Percentiles rank a stretch among this genome's conserved stretches.
Evolutionary conservation across 2,888 invertebrate species (phyloP).

Genomic region (Carcina quercana): DNA sequence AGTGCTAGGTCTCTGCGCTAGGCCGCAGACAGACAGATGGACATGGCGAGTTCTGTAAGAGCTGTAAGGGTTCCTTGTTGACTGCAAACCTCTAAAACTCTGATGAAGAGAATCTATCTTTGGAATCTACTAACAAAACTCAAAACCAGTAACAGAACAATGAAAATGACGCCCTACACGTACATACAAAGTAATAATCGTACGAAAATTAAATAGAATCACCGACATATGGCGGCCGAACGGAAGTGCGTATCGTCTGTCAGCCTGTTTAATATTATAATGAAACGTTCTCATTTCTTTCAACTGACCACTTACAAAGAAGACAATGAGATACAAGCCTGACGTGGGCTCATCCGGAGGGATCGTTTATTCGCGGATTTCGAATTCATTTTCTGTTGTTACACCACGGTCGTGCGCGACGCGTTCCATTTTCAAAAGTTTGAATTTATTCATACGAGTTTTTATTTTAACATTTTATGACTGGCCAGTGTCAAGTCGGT

Average conservation of each 20-base stretch:
- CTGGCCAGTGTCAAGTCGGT: conserved; percentile 5
- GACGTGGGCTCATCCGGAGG: conserved; percentile 57
- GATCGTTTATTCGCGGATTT: conserved; percentile 29
- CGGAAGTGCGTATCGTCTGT: conserved; percentile 71
- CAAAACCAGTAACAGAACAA: conserved; percentile 17
- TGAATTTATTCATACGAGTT: conserved; percentile 2
- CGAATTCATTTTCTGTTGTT: conserved; percentile 25
- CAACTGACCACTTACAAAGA: conserved; percentile 66
- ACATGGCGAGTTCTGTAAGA: too few relatives aligned
- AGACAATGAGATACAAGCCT: conserved; percentile 57
- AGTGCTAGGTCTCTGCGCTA: too few relatives aligned
- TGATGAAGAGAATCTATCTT: too few relatives aligned
- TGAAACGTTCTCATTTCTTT: conserved; percentile 62
- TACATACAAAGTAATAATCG: conserved; percentile 33
- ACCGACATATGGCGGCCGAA: conserved; percentile 57
- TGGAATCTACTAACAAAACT: too few relatives aligned
- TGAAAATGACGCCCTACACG: conserved; percentile 21
- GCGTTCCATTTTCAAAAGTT: conserved; percentile 14
- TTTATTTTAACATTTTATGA: conserved; percentile 7
- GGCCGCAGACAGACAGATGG: too few relatives aligned
- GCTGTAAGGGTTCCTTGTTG: too few relatives aligned
- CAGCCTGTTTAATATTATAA: conserved; percentile 63
- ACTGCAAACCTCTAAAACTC: too few relatives aligned
- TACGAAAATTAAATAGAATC: conserved; percentile 43
- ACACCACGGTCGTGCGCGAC: conserved; percentile 3